Conservation (phyloP, 2,113 vertebrate genomes). For the Grammomys surdaster region DNA sequence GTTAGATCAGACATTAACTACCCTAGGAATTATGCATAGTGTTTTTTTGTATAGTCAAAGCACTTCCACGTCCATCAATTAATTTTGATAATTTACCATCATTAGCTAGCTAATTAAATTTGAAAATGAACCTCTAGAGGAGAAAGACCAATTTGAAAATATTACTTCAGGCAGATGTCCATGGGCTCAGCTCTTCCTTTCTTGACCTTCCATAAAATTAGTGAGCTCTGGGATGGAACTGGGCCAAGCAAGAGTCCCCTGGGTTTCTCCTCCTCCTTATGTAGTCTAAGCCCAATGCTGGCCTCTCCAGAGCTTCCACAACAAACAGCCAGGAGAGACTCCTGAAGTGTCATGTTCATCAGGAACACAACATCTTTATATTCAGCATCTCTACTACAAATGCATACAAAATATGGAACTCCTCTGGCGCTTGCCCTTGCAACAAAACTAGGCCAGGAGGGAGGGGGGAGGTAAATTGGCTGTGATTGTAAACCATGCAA, state of each 20-base stretch:
- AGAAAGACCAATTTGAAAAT: constrained; percentile 68
- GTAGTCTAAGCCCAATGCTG: neutral
- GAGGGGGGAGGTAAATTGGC: neutral
- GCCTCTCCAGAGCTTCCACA: neutral
- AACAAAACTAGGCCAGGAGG: neutral
- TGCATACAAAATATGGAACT: neutral
- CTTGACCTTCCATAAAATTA: constrained; percentile 58
- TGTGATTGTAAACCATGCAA: neutral
- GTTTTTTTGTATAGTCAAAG: constrained; percentile 63
- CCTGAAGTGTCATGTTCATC: neutral
- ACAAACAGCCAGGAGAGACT: neutral
- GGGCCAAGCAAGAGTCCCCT: neutral
- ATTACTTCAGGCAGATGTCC: constrained; percentile 62
- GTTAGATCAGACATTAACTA: constrained; percentile 58
- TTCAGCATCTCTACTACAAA: neutral
- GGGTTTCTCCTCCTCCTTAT: neutral
- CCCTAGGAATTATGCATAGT: constrained; percentile 57
- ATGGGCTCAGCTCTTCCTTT: constrained; percentile 24
- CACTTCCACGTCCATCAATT: constrained; percentile 71
- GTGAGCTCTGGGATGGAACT: constrained; percentile 13
- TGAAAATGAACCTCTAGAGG: constrained; percentile 72
- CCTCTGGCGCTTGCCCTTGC: neutral
- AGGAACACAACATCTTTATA: constrained; percentile 5
- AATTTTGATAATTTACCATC: constrained; percentile 74
- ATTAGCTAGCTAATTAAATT: constrained; percentile 79